Evolutionary conservation across 1,140 invertebrate species (phyloP).

Genomic region (Saccostrea glomerata): DNA sequence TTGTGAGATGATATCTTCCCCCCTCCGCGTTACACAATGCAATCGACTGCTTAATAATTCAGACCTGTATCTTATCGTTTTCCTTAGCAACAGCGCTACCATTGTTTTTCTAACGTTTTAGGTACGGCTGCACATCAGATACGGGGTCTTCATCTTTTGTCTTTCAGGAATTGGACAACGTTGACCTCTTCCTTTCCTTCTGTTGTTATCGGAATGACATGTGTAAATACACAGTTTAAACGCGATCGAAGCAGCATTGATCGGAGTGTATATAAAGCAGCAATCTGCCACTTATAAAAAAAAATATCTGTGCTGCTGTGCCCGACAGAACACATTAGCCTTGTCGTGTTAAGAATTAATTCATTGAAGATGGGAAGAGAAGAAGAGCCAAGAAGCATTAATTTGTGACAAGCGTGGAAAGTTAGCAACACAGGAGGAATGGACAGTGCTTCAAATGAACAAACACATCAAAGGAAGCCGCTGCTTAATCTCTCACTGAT

Average conservation of each 20-base stretch:
- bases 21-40: not conserved
- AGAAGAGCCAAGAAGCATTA: not conserved
- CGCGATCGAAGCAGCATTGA: constrained; percentile 25
- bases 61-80: constrained; percentile 19
- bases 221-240: constrained; percentile 17
- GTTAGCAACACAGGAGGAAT: not conserved
- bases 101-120: not conserved
- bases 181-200: not conserved
- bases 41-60: constrained; percentile 17
- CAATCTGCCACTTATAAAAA: constrained; percentile 17
- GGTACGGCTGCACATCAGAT: not conserved
- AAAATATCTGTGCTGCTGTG: constrained; percentile 8
- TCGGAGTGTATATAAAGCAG: constrained; percentile 11
- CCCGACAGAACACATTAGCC: not conserved
- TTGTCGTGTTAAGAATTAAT: not conserved
- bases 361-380: not conserved
- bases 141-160: constrained; percentile 7
- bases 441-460: not conserved
- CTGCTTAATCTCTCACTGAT: not conserved
- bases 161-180: not conserved
- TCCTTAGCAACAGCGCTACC: constrained; percentile 17
- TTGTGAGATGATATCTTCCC: not conserved
- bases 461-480: not conserved
- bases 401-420: not conserved
- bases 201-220: constrained; percentile 16